Conservation (phyloP, 2,888 invertebrate genomes). For the Agonopterix alstromeriana region DNA sequence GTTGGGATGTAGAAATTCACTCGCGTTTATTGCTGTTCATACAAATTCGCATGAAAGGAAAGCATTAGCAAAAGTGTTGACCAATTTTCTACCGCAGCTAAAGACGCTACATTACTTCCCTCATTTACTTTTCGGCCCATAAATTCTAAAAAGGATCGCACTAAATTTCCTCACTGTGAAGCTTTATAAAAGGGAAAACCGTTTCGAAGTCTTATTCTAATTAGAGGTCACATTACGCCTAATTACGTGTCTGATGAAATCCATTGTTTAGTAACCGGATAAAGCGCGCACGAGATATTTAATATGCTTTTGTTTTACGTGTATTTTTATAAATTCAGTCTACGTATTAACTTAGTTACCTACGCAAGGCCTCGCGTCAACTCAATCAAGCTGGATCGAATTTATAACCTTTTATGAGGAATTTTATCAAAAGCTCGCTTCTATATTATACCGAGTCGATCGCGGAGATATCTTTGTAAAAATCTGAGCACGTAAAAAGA, state of each 20-base stretch:
- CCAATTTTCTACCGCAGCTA: neutral
- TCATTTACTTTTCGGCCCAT: conserved; percentile 14
- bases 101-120: conserved; percentile 6
- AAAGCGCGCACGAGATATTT: too few relatives aligned
- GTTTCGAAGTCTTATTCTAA: conserved; percentile 11
- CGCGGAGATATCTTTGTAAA: conserved; percentile 28
- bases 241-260: conserved; percentile 10
- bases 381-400: too few relatives aligned
- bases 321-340: too few relatives aligned
- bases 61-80: neutral
- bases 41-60: neutral
- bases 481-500: conserved; percentile 36
- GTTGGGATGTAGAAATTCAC: too few relatives aligned
- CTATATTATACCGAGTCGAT: conserved; percentile 29
- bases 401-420: conserved; percentile 15
- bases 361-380: too few relatives aligned
- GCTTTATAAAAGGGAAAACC: conserved; percentile 11
- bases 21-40: neutral
- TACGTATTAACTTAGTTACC: too few relatives aligned
- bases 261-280: neutral
- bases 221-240: conserved; percentile 18
- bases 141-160: conserved; percentile 14
- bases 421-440: conserved; percentile 30
- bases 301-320: too few relatives aligned
- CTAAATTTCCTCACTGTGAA: conserved; percentile 17